Base-by-base conservation (phyloP, 2,113 vertebrate species). In the Serinus canaria region DNA sequence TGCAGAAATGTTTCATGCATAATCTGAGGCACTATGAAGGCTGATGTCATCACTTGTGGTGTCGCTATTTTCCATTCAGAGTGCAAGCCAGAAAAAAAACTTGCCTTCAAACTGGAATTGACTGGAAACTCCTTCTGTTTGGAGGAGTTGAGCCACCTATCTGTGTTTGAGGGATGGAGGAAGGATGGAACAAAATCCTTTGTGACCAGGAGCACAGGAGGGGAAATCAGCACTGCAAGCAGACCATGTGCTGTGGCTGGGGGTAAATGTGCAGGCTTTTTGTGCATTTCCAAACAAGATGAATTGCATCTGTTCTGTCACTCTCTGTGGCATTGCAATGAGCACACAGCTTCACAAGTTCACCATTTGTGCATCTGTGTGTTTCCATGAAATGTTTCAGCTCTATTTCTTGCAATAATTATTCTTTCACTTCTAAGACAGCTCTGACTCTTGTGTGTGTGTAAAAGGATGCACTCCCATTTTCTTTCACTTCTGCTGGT, bases 401-500 rank as follows among this genome's bases (percentile, higher is more conserved):
- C 60, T 66, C 50, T 91, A 6, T 75, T 87, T 95, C 68, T 96
- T 55, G 10, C 46, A 23, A 20, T 70, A 83, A 74, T 87, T 90
- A 58, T 63, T 93, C 56, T 80, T 58, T 84, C 19, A 31, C 41
- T 47, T 24, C 30, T 53, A 55, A 87, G 58, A 83, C 27, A 70
- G 20, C 53, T 63, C 39, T 59, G 84, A 66, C 43, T 43, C 58
- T 91, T 69, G 60, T 74, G 39, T 73, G 41, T 58, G 4, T 58
- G 13, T 55, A 37, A 52, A 53, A 73, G 73, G 30, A 30, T 49
- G 28, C n/a, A 58, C 13, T 86, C 23, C 43, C 23, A 10, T 52
- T 96, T 94, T 95, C 49, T 69, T 6, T 91, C 68, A 49, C 55
- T 87, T 94, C 20, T 82, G 50, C 39, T 89, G 59, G 83, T 39